Percentiles rank a stretch among this genome's conserved stretches.
phyloP scores from a whole-genome alignment of 2,888 invertebrate species.

The Nasonovia ribisnigri region DNA sequence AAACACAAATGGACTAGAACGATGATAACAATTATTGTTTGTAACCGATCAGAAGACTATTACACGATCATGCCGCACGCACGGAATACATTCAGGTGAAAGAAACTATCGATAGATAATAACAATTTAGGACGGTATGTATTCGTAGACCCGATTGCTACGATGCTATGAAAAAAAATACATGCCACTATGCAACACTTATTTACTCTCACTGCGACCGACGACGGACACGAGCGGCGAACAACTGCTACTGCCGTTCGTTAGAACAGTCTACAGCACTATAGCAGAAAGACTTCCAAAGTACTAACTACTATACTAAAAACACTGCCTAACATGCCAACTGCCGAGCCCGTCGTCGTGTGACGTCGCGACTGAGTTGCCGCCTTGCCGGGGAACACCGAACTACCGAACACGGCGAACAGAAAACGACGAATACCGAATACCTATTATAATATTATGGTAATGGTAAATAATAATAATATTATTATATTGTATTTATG shows the following conservation, averaged over 20 bases:
- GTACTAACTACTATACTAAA: not conserved
- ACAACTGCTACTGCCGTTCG: not conserved
- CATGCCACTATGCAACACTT: not conserved
- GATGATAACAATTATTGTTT: not conserved
- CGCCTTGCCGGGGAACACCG: slow-evolving; percentile 10
- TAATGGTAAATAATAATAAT: not conserved
- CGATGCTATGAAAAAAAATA: too few relatives aligned
- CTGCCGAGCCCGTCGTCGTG: not conserved
- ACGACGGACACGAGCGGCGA: not conserved
- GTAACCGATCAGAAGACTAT: not conserved
- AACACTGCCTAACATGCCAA: not conserved
- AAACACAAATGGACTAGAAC: slow-evolving; percentile 47
- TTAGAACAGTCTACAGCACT: too few relatives aligned
- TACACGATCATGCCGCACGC: not conserved
- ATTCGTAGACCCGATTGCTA: not conserved
- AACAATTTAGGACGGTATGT: not conserved
- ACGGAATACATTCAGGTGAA: not conserved
- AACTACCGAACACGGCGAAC: not conserved
- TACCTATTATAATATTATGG: not conserved
- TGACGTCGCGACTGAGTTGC: not conserved
- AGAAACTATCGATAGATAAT: not conserved
- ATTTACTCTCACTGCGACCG: not conserved
- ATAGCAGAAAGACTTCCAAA: not conserved
- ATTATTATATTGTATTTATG: not conserved
- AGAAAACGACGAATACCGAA: not conserved